These are phyloP conservation scores for Drosophila orosa DNA, from an alignment of 1,140 invertebrate species.

Conservation along the genomic window DNA sequence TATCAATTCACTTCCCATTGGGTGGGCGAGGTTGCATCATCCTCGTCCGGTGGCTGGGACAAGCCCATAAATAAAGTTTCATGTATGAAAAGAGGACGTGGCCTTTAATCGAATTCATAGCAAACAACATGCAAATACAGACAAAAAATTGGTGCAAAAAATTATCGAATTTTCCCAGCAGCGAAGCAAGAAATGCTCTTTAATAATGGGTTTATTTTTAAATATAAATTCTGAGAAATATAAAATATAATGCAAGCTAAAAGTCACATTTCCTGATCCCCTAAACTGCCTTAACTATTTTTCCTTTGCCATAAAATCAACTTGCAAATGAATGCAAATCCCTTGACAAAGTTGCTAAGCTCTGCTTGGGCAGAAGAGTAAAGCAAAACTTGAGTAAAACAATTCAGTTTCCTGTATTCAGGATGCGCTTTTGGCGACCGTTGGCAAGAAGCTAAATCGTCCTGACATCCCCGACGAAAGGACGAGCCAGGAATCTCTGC, in stretches of 20 bases:
- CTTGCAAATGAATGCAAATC: constrained; percentile 34
- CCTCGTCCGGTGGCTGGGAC: constrained; percentile 3
- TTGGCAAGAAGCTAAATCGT: constrained; percentile 27
- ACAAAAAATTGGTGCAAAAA: constrained; percentile 15
- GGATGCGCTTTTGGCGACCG: constrained; percentile 35
- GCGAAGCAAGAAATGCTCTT: constrained; percentile 14
- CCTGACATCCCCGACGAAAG: constrained; percentile 11
- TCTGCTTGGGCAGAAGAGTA: not conserved
- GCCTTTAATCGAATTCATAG: constrained; percentile 58
- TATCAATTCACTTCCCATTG: constrained; percentile 21
- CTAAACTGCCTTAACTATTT: not conserved
- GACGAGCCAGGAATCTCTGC: constrained; percentile 32
- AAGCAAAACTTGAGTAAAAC: constrained; percentile 33
- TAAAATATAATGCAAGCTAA: too few species aligned
- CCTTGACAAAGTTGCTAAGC: constrained; percentile 1
- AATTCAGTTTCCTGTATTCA: constrained; percentile 25
- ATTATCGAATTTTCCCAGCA: not conserved
- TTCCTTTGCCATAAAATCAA: not conserved
- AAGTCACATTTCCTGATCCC: not conserved
- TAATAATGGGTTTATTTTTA: not conserved
- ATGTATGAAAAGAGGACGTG: constrained; percentile 24
- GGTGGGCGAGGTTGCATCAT: constrained; percentile 36
- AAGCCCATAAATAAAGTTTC: constrained; percentile 55
- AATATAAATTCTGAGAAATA: too few species aligned
- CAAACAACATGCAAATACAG: constrained; percentile 37